Percentiles rank a stretch among this genome's conserved stretches.
These are phyloP conservation scores for Diachrysia chrysitis DNA, from an alignment of 2,888 invertebrate species.

Conservation along the genomic window DNA sequence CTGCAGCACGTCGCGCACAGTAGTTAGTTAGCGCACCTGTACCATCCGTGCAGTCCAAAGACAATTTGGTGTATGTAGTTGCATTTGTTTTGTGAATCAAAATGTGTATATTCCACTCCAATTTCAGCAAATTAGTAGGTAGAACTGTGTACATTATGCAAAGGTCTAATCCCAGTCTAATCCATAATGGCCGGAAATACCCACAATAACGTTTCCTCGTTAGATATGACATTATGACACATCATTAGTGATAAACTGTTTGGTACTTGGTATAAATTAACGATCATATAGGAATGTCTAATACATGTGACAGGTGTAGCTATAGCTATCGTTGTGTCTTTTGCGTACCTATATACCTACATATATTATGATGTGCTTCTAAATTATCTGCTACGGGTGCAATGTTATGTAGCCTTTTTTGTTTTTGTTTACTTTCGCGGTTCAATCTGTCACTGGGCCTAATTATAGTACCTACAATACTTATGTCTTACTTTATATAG, in stretches of 20 bases:
- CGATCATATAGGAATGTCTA: conserved; percentile 6
- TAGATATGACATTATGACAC: conserved; percentile 31
- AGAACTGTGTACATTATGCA: background rate
- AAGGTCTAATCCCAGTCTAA: conserved; percentile 5
- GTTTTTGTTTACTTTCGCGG: no score
- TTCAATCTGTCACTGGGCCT: no score
- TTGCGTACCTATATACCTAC: no score
- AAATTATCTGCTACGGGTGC: no score
- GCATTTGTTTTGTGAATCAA: background rate
- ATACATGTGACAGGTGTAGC: background rate
- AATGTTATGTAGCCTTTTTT: no score
- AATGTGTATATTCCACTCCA: background rate
- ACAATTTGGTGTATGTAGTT: no score
- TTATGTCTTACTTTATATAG: no score
- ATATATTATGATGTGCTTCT: no score
- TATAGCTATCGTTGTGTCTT: background rate
- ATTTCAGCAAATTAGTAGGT: background rate
- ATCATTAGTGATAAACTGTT: conserved; percentile 34
- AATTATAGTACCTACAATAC: no score
- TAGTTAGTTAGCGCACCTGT: no score
- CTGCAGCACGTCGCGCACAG: no score
- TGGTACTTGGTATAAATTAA: conserved; percentile 12
- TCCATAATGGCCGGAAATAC: conserved; percentile 32
- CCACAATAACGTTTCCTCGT: conserved; percentile 29
- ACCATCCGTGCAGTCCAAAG: no score